Conservation (phyloP, 2,888 invertebrate species). For the Neria commutata region DNA sequence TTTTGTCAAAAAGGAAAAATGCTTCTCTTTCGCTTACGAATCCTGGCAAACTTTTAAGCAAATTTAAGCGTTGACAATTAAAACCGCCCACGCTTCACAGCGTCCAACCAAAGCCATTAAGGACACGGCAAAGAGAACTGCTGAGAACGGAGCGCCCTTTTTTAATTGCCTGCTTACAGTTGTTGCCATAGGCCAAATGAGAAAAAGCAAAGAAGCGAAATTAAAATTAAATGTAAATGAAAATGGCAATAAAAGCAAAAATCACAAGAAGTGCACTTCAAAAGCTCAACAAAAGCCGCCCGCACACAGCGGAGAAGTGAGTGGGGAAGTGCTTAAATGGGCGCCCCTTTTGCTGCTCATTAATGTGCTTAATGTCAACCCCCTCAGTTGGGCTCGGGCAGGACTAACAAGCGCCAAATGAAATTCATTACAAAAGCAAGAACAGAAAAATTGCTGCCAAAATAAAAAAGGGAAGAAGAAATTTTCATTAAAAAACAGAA, state of each 20-base stretch:
- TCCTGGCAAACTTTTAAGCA: too few relatives aligned
- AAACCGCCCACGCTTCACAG: constrained; percentile 6
- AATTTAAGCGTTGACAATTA: constrained; percentile 24
- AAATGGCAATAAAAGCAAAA: neutral
- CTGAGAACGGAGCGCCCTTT: too few relatives aligned
- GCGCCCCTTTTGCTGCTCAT: constrained; percentile 26
- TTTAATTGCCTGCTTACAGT: too few relatives aligned
- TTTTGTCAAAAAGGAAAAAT: too few relatives aligned
- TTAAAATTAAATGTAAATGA: neutral
- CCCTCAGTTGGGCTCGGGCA: constrained; percentile 1
- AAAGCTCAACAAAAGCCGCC: neutral
- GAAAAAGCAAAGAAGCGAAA: neutral
- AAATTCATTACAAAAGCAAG: constrained; percentile 44
- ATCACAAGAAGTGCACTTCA: neutral
- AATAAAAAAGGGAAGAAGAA: constrained; percentile 33
- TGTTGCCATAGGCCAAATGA: too few relatives aligned
- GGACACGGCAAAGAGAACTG: too few relatives aligned
- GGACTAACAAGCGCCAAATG: constrained; percentile 34
- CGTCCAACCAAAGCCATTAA: neutral
- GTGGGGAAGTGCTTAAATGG: constrained; percentile 6
- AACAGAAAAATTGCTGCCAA: constrained; percentile 30
- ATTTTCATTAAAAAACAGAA: constrained; percentile 23
- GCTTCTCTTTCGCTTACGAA: too few relatives aligned
- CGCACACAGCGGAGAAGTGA: neutral
- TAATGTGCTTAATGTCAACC: constrained; percentile 38